phyloP scores from a whole-genome alignment of 1,140 invertebrate genomes.

The Oryzaephilus surinamensis region DNA sequence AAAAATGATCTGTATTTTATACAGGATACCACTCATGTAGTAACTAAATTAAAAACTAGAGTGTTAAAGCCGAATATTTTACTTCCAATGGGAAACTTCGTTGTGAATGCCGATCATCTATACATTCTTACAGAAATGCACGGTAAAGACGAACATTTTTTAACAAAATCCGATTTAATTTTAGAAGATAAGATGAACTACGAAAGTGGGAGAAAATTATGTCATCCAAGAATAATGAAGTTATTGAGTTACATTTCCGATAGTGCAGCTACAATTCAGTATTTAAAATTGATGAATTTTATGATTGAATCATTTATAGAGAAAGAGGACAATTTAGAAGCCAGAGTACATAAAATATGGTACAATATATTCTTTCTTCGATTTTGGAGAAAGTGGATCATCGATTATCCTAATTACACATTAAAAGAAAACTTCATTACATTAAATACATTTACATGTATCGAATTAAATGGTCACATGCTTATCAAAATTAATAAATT shows the following conservation, averaged over 20 bases:
- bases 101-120: neutral
- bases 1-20: neutral
- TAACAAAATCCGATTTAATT: neutral
- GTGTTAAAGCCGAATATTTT: slow-evolving; percentile 2
- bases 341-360: slow-evolving; percentile 3
- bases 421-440: slow-evolving; percentile 6
- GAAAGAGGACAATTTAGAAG: neutral
- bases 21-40: slow-evolving; percentile 1
- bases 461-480: slow-evolving; percentile 7
- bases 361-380: neutral
- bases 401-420: neutral
- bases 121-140: neutral
- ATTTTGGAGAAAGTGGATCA: slow-evolving; percentile 6
- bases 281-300: neutral
- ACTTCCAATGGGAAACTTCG: slow-evolving; percentile 1
- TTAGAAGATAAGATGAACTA: slow-evolving; percentile 1
- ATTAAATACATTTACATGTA: slow-evolving; percentile 4
- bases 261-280: neutral
- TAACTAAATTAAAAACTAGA: slow-evolving; percentile 1
- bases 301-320: slow-evolving; percentile 4
- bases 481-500: slow-evolving; percentile 1
- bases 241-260: neutral
- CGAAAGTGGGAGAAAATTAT: neutral
- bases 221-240: neutral
- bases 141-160: slow-evolving; percentile 1